Evolutionary conservation across 2,113 vertebrate species (phyloP), one percentile per base, ranked within the genome.

Genomic region (Murina feae): DNA sequence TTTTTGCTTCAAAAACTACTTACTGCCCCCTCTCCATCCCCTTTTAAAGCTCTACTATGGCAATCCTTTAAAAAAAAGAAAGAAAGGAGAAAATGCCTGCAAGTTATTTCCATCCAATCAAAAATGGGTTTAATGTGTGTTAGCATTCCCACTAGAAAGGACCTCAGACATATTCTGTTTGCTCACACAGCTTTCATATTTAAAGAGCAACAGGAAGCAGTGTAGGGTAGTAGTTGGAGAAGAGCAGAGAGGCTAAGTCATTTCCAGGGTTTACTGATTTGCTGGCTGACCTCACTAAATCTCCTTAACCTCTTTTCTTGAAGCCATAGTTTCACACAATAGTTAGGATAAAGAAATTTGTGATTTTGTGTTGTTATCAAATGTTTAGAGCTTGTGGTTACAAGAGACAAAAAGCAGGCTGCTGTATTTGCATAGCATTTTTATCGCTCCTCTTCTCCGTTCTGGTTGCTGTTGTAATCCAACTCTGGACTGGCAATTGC

Each of bases 291-390:
- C 95, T 60, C 5, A 0, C 72, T 76, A 58, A 87, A 92, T 95
- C 88, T 83, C 78, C 88, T 93, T 93, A 95, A 82, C 55, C 58
- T 63, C 72, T 37, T 93, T 94, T 91, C 82, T 82, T 90, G 51
- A 96, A 95, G 72, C 85, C 78, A 30, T 92, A 55, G 0, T 82
- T 95, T 88, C 74, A 83, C 87, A 96, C 91, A 96, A 93, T 86
- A 81, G 66, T 60, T 94, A 63, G 60, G 81, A 92, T 90, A 87
- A 94, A 89, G 60, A 93, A 68, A 79, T 60, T n/a, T 72, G 83
- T 0, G 7, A 69, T 89, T 94, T 94, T 89, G 95, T 87, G 69
- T 74, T 93, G 91, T 80, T 94, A 93, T 93, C 86, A 74, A 93
- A 86, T 81, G 86, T 96, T 96, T 91, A 68, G 63, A 84, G 86